These are phyloP conservation scores for Protonemura montana DNA, from an alignment of 2,888 invertebrate species.

Conservation along the genomic window DNA sequence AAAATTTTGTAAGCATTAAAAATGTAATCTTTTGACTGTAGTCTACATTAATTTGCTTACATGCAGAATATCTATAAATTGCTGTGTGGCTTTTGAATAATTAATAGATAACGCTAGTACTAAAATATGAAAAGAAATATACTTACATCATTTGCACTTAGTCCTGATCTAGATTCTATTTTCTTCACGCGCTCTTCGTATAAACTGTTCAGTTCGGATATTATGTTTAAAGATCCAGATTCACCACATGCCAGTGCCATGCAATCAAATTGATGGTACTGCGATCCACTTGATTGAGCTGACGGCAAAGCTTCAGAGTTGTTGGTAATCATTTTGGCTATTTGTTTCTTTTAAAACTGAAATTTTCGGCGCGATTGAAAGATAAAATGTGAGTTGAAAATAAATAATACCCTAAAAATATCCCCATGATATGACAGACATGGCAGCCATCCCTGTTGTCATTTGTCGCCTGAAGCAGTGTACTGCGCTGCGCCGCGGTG, in stretches of 20 bases:
- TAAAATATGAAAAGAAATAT: neutral
- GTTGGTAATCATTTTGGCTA: neutral
- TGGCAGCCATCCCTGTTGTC: neutral
- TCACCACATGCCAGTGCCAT: constrained; percentile 37
- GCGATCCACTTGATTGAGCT: neutral
- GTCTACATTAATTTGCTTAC: too few relatives aligned
- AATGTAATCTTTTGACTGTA: too few relatives aligned
- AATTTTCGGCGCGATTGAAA: neutral
- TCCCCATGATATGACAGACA: neutral
- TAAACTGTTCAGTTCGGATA: constrained; percentile 31
- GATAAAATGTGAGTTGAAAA: neutral
- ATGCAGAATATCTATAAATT: neutral
- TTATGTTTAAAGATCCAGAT: constrained; percentile 26
- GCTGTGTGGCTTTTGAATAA: too few relatives aligned
- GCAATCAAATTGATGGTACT: neutral
- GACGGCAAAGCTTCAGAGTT: neutral
- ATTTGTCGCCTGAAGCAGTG: neutral
- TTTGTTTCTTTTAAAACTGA: neutral
- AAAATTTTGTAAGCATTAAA: too few relatives aligned
- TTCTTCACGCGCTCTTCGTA: constrained; percentile 39
- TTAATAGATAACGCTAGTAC: neutral
- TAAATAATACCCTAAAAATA: neutral
- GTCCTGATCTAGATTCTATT: constrained; percentile 20
- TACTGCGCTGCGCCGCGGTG: neutral
- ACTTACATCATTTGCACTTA: neutral